Evolutionary conservation across 1,140 invertebrate genomes (phyloP).

Genomic region (Frieseomelitta varia): DNA sequence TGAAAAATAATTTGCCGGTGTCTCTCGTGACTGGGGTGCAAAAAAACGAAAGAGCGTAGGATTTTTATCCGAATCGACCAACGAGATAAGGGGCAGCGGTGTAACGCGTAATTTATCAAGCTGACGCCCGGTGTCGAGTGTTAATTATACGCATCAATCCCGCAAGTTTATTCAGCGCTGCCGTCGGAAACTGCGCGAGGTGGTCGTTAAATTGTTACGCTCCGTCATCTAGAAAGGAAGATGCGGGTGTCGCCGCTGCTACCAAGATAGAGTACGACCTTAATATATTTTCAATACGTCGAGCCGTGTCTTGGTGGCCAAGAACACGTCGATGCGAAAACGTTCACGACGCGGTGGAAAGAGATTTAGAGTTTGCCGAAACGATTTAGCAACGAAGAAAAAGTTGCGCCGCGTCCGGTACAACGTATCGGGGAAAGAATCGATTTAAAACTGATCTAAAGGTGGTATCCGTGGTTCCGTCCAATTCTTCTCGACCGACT

Average conservation of each 20-base stretch:
- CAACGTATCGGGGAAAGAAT: not conserved
- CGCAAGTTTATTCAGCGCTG: conserved; percentile 22
- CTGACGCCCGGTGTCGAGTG: conserved; percentile 27
- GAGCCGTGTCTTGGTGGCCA: not conserved
- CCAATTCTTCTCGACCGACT: not conserved
- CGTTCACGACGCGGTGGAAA: not conserved
- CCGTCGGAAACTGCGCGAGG: not conserved
- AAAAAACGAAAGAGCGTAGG: not conserved
- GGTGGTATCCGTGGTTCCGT: not conserved
- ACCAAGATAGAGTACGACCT: conserved; percentile 33
- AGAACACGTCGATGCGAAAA: not conserved
- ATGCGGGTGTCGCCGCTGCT: not conserved
- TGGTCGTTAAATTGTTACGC: conserved; percentile 48
- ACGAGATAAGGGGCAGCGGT: conserved; percentile 28
- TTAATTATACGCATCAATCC: conserved; percentile 41
- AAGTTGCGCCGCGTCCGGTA: too few relatives aligned
- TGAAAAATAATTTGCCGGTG: conserved; percentile 5
- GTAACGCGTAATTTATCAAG: conserved; percentile 35
- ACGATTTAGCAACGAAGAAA: not conserved
- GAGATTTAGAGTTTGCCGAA: too few relatives aligned
- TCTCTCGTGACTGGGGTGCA: not conserved
- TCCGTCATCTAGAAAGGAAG: conserved; percentile 28
- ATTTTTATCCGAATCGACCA: conserved; percentile 9
- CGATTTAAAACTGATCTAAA: conserved; percentile 20
- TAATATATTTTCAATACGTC: conserved; percentile 43